Conservation (phyloP, 2,888 invertebrate genomes). For the Schrankia costaestrigalis region DNA sequence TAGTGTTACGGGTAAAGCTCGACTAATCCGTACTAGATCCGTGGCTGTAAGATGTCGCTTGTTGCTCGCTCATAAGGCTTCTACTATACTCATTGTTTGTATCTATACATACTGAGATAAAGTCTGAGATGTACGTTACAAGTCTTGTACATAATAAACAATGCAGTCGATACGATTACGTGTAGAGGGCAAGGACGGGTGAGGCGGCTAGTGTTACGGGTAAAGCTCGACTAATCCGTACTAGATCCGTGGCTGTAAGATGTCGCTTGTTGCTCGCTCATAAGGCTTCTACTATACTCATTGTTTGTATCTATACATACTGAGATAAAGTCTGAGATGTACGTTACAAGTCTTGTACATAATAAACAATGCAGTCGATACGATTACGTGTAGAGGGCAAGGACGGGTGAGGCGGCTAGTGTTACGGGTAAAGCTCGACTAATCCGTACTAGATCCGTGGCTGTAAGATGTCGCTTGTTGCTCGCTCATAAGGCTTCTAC, state of each 20-base stretch:
- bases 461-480: slow-evolving; percentile 71
- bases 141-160: slow-evolving; percentile 2
- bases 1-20: slow-evolving; percentile 51
- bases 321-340: too few relatives aligned
- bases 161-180: slow-evolving; percentile 8
- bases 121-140: too few relatives aligned
- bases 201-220: slow-evolving; percentile 34
- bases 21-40: slow-evolving; percentile 60
- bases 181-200: slow-evolving; percentile 10
- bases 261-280: slow-evolving; percentile 65
- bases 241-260: slow-evolving; percentile 56
- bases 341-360: too few relatives aligned
- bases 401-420: slow-evolving; percentile 13
- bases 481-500: slow-evolving; percentile 56
- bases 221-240: slow-evolving; percentile 66
- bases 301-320: slow-evolving; percentile 11
- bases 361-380: slow-evolving; percentile 3
- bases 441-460: slow-evolving; percentile 56
- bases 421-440: slow-evolving; percentile 57
- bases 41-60: slow-evolving; percentile 65
- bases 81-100: slow-evolving; percentile 10
- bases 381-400: slow-evolving; percentile 12
- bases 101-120: slow-evolving; percentile 8
- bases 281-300: slow-evolving; percentile 47
- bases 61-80: slow-evolving; percentile 66